Base-by-base conservation (phyloP, 2,113 vertebrate genomes). In the Heterochromis multidens region DNA sequence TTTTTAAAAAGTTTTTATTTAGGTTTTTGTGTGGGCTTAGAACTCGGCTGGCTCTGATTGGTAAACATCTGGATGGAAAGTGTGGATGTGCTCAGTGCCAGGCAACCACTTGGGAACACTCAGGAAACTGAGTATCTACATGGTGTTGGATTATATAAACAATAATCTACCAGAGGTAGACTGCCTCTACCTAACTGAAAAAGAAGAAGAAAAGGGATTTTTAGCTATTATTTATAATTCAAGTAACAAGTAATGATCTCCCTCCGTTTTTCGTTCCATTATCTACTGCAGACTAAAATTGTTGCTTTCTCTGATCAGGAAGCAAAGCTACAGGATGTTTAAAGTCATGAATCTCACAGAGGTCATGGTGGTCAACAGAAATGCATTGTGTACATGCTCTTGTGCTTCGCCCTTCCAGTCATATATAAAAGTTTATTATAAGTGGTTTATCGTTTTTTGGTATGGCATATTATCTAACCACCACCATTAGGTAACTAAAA, bases 271-370 rank as follows among this genome's bases (percentile, higher is more conserved):
- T 0, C 1, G 5, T 17, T 7, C 25, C 17, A 16, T 2, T 16
- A 12, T 46, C 4, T 46, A 16, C 40, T 13, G 1, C 25, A 49
- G 67, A 72, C 67, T 13, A 10, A 19, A 72, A 72, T 21, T 29
- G 23, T 19, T 23, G 7, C 6, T 58, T 25, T 17, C 16, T 54
- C 13, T 58, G 2, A n/a, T 4, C 27, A 76, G 25, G 8, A 77
- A 60, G 63, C 79, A 52, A 72, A 72, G 67, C 17, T 29, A 52
- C 67, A 72, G 67, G 67, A 21, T 72, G 67, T 11, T 52, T 52
- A 25, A 72, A 52, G 67, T 46, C 67, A 52, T 31, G 23, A 49
- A 49, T 72, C 67, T 72, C 6, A 52, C 40, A 72, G 31, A 72
- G 65, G 40, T 70, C 35, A 17, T 67, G 62, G 37, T 46, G 17